Evolutionary conservation across 2,113 vertebrate species (phyloP), one percentile per base, ranked within the genome.

Genomic region (Colinus virginianus): DNA sequence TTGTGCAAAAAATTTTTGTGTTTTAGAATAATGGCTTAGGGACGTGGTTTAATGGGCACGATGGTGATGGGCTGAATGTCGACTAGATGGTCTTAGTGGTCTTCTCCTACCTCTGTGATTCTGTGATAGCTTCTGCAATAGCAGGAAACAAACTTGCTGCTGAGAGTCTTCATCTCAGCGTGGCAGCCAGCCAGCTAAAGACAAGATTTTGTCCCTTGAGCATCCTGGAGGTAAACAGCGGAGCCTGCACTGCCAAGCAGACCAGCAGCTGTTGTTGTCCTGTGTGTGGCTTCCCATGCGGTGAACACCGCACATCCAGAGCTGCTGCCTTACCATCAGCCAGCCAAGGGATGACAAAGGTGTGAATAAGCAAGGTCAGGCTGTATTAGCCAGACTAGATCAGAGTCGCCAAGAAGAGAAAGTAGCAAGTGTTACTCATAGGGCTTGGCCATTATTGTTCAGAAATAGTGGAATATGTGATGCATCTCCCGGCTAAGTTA

Each of bases 321-420:
- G 48, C 74, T 15, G 46, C 80, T 45, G 88, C 86, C 62, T 78
- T 28, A 10, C 68, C 42, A 9, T 43, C 70, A 3, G 5, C 28
- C 87, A 66, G 92, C 95, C 88, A 85, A 93, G 78, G 1, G 87
- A 82, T 92, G 95, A 94, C 94, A 92, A 94, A 93, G 94, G 94
- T 96, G 92, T 94, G 94, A 96, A 94, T 96, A 94, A 96, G 91
- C 43, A 0, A 71, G 89, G 87, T 67, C 96, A 89, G 78, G 89
- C 42, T 70, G 8, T 84, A 6, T 48, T 64, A 72, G 88, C 80
- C 88, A 96, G 92, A 63, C 80, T 56, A n/a, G 56, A 32, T 78
- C 36, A 36, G 76, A 88, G 74, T 67, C 38, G 32, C 87, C 81
- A 74, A 79, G 81, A 42, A 59, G 67, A 77, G 74, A 88, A 71